Base-by-base conservation (phyloP, 2,113 vertebrate species). In the Microtus richardsoni region DNA sequence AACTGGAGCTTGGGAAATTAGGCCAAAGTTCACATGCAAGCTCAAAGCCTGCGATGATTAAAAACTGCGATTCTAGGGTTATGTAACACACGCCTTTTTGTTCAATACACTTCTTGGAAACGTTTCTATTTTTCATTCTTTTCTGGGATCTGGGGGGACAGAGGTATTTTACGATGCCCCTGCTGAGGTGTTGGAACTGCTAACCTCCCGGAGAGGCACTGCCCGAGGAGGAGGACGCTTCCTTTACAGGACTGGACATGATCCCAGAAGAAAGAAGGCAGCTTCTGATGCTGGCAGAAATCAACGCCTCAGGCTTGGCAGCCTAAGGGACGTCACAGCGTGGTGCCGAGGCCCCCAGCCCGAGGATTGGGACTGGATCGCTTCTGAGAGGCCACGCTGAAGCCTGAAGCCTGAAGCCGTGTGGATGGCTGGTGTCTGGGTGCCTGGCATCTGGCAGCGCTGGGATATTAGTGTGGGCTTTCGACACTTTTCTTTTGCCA, bases 1-100 rank as follows among this genome's bases (percentile, higher is more conserved):
- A 60, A 79, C 88, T 74, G 44, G 77, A 85, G 41, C 93, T 93
- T 86, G 89, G 95, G 87, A 62, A 95, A 89, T 68, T 60, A 94
- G 96, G 87, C 68, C 83, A 71, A 87, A 95, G 92, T 94, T 94
- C 93, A 79, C 39, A 16, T 8, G 82, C 83, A 39, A 73, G 33
- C 17, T 71, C 64, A 39, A 80, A 66, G 54, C 33, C 19, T 39
- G 3, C 22, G 49, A 64, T 64, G 41, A 87, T 26, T 84, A 24
- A 62, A 73, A 85, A 68, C 64, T 82, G 54, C 44, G 82, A 33
- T 87, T 94, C 94, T 94, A 24, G 52, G 66, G 19, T 70, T 85
- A 74, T 71, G 47, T 68, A 16, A n/a, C 21, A 64, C 14, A 74
- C 54, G 52, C 47, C 44, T 83, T 89, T 95, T 64, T 21, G 79